Percentiles rank a stretch among this genome's conserved stretches.
phyloP scores from a whole-genome alignment of 2,797 vertebrate species.

The Sternotherus odoratus region DNA sequence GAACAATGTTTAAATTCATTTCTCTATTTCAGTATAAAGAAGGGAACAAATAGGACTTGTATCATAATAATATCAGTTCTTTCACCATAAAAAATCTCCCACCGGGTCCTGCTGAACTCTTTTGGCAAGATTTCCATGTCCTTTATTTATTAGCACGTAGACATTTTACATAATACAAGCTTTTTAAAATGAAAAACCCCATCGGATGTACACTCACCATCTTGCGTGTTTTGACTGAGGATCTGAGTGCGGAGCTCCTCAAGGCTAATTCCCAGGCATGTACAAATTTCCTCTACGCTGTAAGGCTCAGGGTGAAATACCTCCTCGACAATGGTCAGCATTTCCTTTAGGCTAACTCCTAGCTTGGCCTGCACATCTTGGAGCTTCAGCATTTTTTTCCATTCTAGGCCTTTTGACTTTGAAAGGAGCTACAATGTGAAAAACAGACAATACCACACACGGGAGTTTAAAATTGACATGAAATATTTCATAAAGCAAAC shows the following conservation, averaged over 20 bases:
- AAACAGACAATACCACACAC: conserved; percentile 21
- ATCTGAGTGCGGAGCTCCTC: conserved; percentile 87
- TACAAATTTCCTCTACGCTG: conserved; percentile 91
- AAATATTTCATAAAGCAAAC: background rate
- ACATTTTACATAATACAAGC: conserved; percentile 13
- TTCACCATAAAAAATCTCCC: background rate
- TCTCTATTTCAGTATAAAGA: conserved; percentile 1
- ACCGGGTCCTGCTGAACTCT: background rate
- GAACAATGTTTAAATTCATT: background rate
- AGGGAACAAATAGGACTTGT: background rate
- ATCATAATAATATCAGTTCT: background rate
- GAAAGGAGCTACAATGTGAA: conserved; percentile 88
- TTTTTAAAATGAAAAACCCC: background rate
- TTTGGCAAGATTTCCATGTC: conserved; percentile 3
- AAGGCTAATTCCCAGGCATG: conserved; percentile 84
- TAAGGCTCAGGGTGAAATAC: conserved; percentile 92
- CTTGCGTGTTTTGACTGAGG: conserved; percentile 89
- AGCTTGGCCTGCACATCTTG: conserved; percentile 88
- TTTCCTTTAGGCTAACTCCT: conserved; percentile 87
- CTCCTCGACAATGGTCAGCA: conserved; percentile 89
- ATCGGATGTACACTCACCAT: conserved; percentile 83
- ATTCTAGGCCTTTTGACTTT: conserved; percentile 85
- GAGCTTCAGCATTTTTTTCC: conserved; percentile 83
- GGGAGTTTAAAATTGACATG: conserved; percentile 22
- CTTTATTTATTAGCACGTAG: background rate